Base-by-base conservation (phyloP, 2,797 vertebrate genomes). In the Crenuchus spilurus region DNA sequence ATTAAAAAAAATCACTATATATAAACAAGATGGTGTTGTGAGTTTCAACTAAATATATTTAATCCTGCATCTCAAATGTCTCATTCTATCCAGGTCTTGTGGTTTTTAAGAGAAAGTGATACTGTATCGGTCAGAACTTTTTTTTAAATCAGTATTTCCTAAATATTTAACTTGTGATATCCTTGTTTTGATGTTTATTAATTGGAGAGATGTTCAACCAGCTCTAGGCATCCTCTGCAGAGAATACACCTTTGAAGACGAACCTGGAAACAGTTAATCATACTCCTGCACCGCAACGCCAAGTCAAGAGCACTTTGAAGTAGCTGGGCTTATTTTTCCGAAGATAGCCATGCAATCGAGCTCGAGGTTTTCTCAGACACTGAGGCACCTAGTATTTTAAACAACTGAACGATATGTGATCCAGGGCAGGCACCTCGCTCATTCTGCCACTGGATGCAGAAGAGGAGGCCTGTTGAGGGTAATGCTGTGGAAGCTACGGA, bases 261-360 rank as follows among this genome's bases (percentile, higher is more conserved):
- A 80, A 82, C 76, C 82, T 83, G 83, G 80, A 83, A 83, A 67
- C 63, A 72, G 58, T 84, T 81, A 80, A 72, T 81, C 77, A 63
- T 18, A 51, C 33, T 63, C 63, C 26, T 67, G 63, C 44, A 14
- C 52, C 9, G 22, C 44, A 13, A 28, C 30, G 42, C 71, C 77
- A 70, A 77, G 73, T 51, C 72, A 67, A 74, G 61, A 78, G 51
- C 62, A 75, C 48, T 83, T 81, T 76, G 77, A 80, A 78, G 64
- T 68, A 76, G 55, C 64, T 30, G 31, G 39, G 48, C 18, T 35
- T 72, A 24, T 80, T 77, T 85, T 82, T 77, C 75, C 68, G 52
- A 75, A 8, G 14, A 57, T 44, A 77, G 46, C 75, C 69, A 46
- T 72, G 70, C 58, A 76, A 75, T 73, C 8, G 54, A 69, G 52